Conservation (phyloP, 2,888 invertebrate genomes). For the Melikaiella ostensackeni region DNA sequence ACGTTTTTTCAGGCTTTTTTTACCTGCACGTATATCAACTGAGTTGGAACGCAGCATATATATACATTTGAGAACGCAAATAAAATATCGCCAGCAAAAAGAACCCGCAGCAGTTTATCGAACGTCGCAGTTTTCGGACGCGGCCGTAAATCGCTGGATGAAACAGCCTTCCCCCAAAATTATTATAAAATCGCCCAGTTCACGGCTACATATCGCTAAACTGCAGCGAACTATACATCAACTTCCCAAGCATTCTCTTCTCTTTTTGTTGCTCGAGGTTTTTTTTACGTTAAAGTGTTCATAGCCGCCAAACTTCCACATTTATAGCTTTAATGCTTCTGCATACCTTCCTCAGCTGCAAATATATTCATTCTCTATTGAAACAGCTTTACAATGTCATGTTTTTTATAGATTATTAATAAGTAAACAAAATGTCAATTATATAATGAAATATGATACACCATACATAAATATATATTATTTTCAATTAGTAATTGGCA, state of each 20-base stretch:
- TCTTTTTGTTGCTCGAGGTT: background rate
- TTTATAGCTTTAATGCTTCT: slow-evolving; percentile 8
- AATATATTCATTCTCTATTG: background rate
- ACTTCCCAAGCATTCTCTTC: slow-evolving; percentile 39
- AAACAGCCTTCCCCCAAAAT: slow-evolving; percentile 59
- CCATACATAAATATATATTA: no score
- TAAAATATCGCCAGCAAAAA: slow-evolving; percentile 65
- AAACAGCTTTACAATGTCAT: background rate
- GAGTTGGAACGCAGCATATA: slow-evolving; percentile 43
- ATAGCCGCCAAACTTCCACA: background rate
- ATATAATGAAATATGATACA: no score
- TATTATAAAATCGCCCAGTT: slow-evolving; percentile 61
- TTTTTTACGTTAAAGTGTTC: slow-evolving; percentile 1
- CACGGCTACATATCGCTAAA: slow-evolving; percentile 52
- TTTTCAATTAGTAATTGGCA: no score
- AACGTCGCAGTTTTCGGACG: slow-evolving; percentile 52
- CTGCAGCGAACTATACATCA: slow-evolving; percentile 56
- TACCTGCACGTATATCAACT: slow-evolving; percentile 9
- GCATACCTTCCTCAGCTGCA: background rate
- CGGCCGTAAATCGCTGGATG: slow-evolving; percentile 62
- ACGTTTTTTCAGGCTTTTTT: background rate
- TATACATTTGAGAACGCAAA: slow-evolving; percentile 58
- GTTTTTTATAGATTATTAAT: no score
- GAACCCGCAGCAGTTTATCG: slow-evolving; percentile 62
- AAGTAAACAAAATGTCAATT: no score